phyloP scores from a whole-genome alignment of 2,113 vertebrate species.

The Clupea harengus region DNA sequence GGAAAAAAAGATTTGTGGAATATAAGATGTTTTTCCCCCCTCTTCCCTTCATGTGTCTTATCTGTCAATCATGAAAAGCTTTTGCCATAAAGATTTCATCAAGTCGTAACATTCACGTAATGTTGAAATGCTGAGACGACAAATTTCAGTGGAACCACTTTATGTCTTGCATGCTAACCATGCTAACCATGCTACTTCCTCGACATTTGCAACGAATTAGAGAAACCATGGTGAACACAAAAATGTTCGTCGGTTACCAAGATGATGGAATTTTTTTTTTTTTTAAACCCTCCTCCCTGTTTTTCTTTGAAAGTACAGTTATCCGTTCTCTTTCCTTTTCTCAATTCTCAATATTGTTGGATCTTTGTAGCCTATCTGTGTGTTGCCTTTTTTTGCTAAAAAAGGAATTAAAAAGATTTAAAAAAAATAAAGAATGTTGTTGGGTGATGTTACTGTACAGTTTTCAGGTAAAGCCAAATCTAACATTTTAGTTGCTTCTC shows the following conservation, averaged over 20 bases:
- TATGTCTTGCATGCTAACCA: slow-evolving; percentile 66
- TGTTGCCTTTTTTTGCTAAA: slow-evolving; percentile 73
- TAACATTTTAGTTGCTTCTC: slow-evolving; percentile 44
- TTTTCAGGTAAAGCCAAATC: slow-evolving; percentile 37
- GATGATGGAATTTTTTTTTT: slow-evolving; percentile 52
- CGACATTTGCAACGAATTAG: slow-evolving; percentile 45
- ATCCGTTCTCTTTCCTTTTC: slow-evolving; percentile 60
- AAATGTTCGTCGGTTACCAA: slow-evolving; percentile 57
- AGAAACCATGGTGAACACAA: slow-evolving; percentile 52
- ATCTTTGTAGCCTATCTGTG: slow-evolving; percentile 75
- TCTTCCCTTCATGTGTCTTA: slow-evolving; percentile 46
- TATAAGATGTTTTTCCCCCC: slow-evolving; percentile 59
- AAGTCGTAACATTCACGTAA: slow-evolving; percentile 44
- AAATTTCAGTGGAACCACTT: slow-evolving; percentile 53
- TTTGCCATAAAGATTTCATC: slow-evolving; percentile 56
- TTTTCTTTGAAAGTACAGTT: slow-evolving; percentile 63
- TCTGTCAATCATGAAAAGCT: slow-evolving; percentile 57
- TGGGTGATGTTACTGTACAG: slow-evolving; percentile 68
- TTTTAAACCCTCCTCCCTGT: not conserved
- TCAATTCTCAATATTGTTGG: slow-evolving; percentile 63
- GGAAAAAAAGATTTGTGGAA: slow-evolving; percentile 73
- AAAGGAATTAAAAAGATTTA: slow-evolving; percentile 60
- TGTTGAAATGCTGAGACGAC: slow-evolving; percentile 43
- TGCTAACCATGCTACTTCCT: slow-evolving; percentile 64
- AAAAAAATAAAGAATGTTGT: slow-evolving; percentile 59